These are phyloP conservation scores for Lacerta viridis DNA, from an alignment of 2,797 vertebrate species.

Conservation along the genomic window DNA sequence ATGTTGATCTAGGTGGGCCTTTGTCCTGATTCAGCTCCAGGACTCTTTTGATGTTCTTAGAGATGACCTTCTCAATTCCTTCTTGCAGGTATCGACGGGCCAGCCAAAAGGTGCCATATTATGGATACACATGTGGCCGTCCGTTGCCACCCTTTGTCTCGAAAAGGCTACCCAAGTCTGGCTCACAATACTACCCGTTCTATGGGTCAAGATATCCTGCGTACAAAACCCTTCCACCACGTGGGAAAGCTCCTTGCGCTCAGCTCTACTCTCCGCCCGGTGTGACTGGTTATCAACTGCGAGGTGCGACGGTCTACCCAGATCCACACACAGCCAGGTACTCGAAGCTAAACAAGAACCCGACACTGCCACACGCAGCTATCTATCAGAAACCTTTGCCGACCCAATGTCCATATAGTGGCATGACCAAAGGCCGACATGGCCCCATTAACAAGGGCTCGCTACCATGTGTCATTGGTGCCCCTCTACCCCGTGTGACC, in stretches of 20 bases:
- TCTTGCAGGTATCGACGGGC: not conserved
- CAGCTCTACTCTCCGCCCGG: rapidly evolving
- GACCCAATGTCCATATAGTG: not conserved
- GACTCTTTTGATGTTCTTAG: too few species aligned
- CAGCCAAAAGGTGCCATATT: slow-evolving; percentile 24
- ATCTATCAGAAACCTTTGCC: not conserved
- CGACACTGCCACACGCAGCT: not conserved
- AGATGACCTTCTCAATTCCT: not conserved
- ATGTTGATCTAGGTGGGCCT: too few species aligned
- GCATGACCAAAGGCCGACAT: not conserved
- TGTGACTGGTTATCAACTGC: not conserved
- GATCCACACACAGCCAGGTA: not conserved
- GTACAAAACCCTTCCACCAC: not conserved
- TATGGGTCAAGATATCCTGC: not conserved
- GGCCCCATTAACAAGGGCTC: slow-evolving; percentile 12
- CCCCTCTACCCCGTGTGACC: not conserved
- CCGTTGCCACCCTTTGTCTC: not conserved
- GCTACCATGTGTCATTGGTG: not conserved
- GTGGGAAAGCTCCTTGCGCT: not conserved
- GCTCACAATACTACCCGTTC: not conserved
- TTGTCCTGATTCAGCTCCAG: too few species aligned
- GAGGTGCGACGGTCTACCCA: not conserved
- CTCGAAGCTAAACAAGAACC: not conserved
- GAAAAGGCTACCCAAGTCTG: not conserved
- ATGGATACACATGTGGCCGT: not conserved